These are phyloP conservation scores for Antheraea pernyi DNA, from an alignment of 1,140 invertebrate genomes.

Conservation along the genomic window DNA sequence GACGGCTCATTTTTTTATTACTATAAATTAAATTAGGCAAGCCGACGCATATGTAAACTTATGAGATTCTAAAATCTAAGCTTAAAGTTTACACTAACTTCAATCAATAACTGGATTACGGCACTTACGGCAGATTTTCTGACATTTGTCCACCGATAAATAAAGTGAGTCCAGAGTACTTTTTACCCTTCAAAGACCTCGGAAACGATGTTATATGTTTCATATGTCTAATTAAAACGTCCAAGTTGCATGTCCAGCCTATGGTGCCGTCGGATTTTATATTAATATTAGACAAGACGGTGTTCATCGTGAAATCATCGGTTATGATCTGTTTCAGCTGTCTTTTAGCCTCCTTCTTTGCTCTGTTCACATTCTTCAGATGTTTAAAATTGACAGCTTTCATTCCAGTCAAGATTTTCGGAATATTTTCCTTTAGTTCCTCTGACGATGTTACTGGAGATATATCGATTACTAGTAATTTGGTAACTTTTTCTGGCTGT, in stretches of 20 bases:
- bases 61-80: no score
- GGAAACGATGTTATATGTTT: constrained; percentile 82
- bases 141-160: constrained; percentile 88
- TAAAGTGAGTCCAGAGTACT: constrained; percentile 82
- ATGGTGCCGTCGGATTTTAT: constrained; percentile 33
- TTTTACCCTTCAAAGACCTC: constrained; percentile 45
- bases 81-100: not conserved
- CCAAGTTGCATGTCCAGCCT: constrained; percentile 52
- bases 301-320: constrained; percentile 26
- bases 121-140: constrained; percentile 82
- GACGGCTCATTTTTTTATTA: no score
- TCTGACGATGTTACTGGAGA: constrained; percentile 83
- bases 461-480: constrained; percentile 90
- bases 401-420: constrained; percentile 75
- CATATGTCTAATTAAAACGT: constrained; percentile 40
- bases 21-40: no score
- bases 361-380: constrained; percentile 72
- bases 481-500: constrained; percentile 87
- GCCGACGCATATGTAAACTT: no score
- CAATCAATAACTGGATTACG: not conserved
- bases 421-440: constrained; percentile 76
- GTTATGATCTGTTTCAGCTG: constrained; percentile 32
- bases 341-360: constrained; percentile 78
- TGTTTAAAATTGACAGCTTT: constrained; percentile 33
- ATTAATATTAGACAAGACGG: constrained; percentile 50